These are phyloP conservation scores for Datnioides undecimradiatus DNA, from an alignment of 2,113 vertebrate genomes.

Conservation along the genomic window DNA sequence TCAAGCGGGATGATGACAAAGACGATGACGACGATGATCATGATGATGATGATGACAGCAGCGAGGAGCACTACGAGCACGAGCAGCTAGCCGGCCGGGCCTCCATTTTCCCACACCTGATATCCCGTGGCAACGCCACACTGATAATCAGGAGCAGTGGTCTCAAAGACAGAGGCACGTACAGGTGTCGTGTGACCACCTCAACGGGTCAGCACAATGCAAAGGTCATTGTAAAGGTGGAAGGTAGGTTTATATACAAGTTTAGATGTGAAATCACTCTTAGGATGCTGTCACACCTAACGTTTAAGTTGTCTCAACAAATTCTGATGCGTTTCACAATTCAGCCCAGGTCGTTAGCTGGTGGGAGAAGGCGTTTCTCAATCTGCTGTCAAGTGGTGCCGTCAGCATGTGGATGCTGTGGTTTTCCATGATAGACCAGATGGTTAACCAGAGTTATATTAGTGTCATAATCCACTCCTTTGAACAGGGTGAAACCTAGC, in stretches of 20 bases:
- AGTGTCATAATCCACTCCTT: not conserved
- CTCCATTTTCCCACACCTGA: conserved; percentile 54
- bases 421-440: too few relatives aligned
- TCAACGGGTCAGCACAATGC: conserved; percentile 1
- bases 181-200: conserved; percentile 82
- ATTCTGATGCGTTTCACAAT: not conserved
- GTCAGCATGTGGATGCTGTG: too few relatives aligned
- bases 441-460: too few relatives aligned
- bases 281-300: not conserved
- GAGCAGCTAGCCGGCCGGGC: conserved; percentile 57
- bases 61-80: conserved; percentile 3
- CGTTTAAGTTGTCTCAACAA: not conserved
- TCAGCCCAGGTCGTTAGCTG: not conserved
- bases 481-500: not conserved
- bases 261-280: not conserved
- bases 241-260: conserved; percentile 76
- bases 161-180: conserved; percentile 79
- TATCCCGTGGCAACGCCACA: conserved; percentile 83
- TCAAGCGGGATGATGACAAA: conserved; percentile 22
- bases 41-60: not conserved
- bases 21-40: not conserved
- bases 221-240: conserved; percentile 73
- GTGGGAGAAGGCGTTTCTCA: not conserved
- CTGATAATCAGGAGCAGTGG: conserved; percentile 75
- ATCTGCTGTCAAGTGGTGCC: not conserved